phyloP scores from a whole-genome alignment of 2,797 vertebrate species.

The Petrocephalus sullivani region DNA sequence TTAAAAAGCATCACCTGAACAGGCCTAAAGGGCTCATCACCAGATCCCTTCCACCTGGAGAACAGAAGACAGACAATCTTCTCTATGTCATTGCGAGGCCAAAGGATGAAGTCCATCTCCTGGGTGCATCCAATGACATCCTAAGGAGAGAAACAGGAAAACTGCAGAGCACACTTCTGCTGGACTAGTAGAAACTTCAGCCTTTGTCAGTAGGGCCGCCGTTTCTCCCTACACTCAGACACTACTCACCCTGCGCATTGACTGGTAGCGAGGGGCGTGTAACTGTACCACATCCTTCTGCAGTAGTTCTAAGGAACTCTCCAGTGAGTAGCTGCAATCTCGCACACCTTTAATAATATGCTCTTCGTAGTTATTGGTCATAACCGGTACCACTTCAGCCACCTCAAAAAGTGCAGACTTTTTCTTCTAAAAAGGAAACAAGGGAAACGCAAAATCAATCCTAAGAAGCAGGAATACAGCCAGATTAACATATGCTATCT shows the following conservation, averaged over 20 bases:
- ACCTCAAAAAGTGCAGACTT: constrained; percentile 99
- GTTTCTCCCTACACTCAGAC: not conserved
- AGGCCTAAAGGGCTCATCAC: constrained; percentile 96
- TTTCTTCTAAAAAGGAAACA: constrained; percentile 74
- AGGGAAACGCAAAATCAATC: not conserved
- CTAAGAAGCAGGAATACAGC: not conserved
- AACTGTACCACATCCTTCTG: constrained; percentile 98
- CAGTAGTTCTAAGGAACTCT: constrained; percentile 97
- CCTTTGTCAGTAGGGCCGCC: not conserved
- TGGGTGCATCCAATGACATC: constrained; percentile 98
- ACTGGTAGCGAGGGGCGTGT: constrained; percentile 97
- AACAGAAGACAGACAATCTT: constrained; percentile 99
- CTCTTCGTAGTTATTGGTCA: constrained; percentile 99
- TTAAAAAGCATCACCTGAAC: constrained; percentile 76
- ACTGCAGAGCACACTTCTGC: not conserved
- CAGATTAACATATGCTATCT: not conserved
- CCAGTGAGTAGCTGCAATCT: constrained; percentile 94
- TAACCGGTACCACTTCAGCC: constrained; percentile 98
- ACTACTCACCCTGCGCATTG: constrained; percentile 90
- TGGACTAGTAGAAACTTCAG: not conserved
- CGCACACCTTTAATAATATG: constrained; percentile 97
- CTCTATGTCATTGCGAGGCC: constrained; percentile 99
- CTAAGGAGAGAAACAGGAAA: constrained; percentile 43
- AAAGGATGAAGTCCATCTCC: constrained; percentile 99
- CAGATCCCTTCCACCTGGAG: constrained; percentile 98